These are phyloP conservation scores for Scylla paramamosain DNA, from an alignment of 1,140 invertebrate species.

Conservation along the genomic window DNA sequence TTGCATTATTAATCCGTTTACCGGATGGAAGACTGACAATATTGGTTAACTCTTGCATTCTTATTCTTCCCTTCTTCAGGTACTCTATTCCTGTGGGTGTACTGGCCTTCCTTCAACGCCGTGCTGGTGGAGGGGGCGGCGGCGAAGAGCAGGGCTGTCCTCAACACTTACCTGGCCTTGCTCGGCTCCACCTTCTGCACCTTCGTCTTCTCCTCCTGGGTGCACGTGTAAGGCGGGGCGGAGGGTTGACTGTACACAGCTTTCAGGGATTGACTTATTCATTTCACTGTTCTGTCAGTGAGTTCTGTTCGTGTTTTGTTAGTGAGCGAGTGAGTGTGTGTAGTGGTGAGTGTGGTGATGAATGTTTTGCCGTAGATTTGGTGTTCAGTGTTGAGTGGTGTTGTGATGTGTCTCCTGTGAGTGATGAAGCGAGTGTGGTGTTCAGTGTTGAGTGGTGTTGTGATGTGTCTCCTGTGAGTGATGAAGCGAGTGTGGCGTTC, in stretches of 20 bases:
- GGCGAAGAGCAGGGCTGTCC: slow-evolving; percentile 82
- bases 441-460: neutral
- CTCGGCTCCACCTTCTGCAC: slow-evolving; percentile 80
- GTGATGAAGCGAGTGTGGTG: neutral
- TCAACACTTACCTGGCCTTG: slow-evolving; percentile 83
- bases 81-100: slow-evolving; percentile 83
- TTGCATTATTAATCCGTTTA: no score
- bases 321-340: slow-evolving; percentile 31
- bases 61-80: slow-evolving; percentile 78
- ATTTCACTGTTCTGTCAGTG: no score
- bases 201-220: slow-evolving; percentile 81
- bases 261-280: no score
- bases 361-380: neutral
- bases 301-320: neutral
- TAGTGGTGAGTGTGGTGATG: neutral
- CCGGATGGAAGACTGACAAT: no score
- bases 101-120: slow-evolving; percentile 84
- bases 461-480: no score
- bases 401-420: no score
- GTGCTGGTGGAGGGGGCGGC: slow-evolving; percentile 80
- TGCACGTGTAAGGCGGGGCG: slow-evolving; percentile 4
- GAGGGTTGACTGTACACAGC: neutral
- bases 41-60: no score
- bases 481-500: neutral
- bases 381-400: neutral